Conservation (phyloP, 1,140 invertebrate genomes). For the Acromyrmex heyeri region DNA sequence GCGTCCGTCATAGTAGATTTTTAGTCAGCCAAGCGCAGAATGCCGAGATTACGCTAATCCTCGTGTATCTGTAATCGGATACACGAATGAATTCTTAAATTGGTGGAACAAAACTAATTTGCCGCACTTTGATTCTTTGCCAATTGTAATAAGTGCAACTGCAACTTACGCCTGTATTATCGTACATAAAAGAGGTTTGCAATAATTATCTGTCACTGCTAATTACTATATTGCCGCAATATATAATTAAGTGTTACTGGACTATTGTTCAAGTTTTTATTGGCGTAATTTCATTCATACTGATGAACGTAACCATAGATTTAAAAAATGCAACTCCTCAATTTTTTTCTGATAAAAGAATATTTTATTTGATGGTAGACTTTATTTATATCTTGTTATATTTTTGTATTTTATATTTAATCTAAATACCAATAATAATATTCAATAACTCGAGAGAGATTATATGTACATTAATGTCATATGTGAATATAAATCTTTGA, state of each 20-base stretch:
- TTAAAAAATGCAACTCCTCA: neutral
- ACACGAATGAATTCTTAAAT: neutral
- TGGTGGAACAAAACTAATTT: neutral
- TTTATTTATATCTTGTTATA: neutral
- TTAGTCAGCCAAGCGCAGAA: neutral
- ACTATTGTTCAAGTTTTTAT: neutral
- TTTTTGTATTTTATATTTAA: neutral
- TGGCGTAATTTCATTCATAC: neutral
- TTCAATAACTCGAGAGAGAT: neutral
- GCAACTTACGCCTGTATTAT: neutral
- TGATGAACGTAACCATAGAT: neutral
- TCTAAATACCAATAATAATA: neutral
- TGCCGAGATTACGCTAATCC: neutral
- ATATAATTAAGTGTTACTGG: neutral
- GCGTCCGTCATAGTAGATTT: neutral
- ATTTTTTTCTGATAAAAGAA: neutral
- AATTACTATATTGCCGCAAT: too few relatives aligned
- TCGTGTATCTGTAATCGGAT: neutral
- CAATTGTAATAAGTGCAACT: neutral
- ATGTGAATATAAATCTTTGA: slow-evolving; percentile 9
- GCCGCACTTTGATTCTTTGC: neutral
- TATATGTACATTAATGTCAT: neutral
- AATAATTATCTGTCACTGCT: neutral
- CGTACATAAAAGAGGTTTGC: slow-evolving; percentile 16
- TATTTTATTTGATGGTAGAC: neutral